Conservation (phyloP, 1,140 invertebrate genomes). For the Diorhabda sublineata region DNA sequence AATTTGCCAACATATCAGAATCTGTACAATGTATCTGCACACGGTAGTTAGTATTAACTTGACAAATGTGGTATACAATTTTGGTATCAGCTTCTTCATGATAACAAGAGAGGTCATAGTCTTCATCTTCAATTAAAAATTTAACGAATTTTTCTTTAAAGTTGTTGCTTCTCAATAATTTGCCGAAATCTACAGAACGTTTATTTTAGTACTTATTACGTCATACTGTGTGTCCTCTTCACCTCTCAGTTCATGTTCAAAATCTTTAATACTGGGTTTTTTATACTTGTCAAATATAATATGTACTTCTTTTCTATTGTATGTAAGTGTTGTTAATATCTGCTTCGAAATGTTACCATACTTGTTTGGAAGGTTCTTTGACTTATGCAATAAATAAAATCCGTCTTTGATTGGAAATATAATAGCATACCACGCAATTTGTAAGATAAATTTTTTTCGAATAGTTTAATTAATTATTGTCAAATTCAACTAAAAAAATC, state of each 20-base stretch:
- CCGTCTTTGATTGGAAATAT: not conserved
- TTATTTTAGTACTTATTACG: not conserved
- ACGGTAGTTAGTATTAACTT: conserved; percentile 29
- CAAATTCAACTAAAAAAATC: too few relatives aligned
- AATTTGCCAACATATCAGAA: conserved; percentile 31
- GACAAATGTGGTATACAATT: conserved; percentile 32
- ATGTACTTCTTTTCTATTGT: conserved; percentile 28
- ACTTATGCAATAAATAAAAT: conserved; percentile 17
- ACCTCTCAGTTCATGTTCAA: not conserved
- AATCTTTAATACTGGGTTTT: conserved; percentile 27
- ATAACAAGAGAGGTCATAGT: conserved; percentile 28
- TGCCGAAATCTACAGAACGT: not conserved
- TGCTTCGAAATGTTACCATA: conserved; percentile 33
- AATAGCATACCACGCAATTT: not conserved
- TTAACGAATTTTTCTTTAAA: not conserved
- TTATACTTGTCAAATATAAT: conserved; percentile 21
- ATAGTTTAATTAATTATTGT: too few relatives aligned
- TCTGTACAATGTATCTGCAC: conserved; percentile 32
- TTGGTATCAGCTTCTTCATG: conserved; percentile 33
- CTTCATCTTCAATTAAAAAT: too few relatives aligned
- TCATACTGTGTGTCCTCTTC: not conserved
- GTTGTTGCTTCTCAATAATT: not conserved
- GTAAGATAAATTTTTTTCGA: too few relatives aligned
- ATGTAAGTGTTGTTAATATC: conserved; percentile 21
- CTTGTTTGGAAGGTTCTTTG: conserved; percentile 23